phyloP scores from a whole-genome alignment of 2,888 invertebrate species.

The Patella ulyssiponensis region DNA sequence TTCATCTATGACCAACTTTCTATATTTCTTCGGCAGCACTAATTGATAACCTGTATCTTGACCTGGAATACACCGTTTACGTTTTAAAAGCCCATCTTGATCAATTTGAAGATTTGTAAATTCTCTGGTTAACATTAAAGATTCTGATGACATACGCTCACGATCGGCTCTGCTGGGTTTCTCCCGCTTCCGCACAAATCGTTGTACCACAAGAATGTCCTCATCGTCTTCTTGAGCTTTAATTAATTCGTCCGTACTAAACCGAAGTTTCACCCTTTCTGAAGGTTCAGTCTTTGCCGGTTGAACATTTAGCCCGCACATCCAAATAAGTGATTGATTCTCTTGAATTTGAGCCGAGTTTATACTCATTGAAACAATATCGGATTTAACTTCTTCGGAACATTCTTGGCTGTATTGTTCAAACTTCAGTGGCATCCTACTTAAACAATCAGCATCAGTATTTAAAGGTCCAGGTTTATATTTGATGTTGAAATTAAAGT shows the following conservation, averaged over 20 bases:
- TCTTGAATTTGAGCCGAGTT: not conserved
- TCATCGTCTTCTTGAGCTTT: not conserved
- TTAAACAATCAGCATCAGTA: constrained; percentile 32
- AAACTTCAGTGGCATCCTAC: not conserved
- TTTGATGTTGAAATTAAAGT: not conserved
- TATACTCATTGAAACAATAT: not conserved
- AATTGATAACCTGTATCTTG: not conserved
- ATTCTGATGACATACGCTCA: not conserved
- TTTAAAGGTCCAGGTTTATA: constrained; percentile 25
- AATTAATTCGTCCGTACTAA: not conserved
- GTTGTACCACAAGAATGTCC: not conserved
- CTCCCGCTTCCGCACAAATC: not conserved
- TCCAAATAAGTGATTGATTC: not conserved
- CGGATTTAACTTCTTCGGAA: not conserved
- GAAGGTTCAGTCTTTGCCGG: not conserved
- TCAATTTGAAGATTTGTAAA: not conserved
- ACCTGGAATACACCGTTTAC: not conserved
- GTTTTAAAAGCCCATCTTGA: constrained; percentile 14
- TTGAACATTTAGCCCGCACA: not conserved
- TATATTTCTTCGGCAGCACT: constrained; percentile 10
- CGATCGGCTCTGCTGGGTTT: no score
- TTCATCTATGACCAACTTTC: not conserved
- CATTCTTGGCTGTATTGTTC: not conserved
- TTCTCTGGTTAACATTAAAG: not conserved
- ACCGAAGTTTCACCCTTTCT: not conserved